These are phyloP conservation scores for Spinus olivaceus DNA, from an alignment of 2,797 vertebrate genomes.

Conservation along the genomic window DNA sequence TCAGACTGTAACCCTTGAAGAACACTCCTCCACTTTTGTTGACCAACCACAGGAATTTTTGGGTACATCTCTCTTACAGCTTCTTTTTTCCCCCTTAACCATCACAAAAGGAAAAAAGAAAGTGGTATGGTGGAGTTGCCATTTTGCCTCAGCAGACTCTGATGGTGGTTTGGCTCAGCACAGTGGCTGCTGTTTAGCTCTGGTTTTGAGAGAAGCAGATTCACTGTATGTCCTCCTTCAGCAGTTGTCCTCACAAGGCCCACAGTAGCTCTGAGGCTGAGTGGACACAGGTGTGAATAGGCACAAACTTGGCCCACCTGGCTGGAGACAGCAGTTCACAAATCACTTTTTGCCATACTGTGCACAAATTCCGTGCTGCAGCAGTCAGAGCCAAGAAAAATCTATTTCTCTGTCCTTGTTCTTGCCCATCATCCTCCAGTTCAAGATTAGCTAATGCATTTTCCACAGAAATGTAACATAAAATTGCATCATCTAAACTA, in stretches of 20 bases:
- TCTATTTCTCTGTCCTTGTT: background rate
- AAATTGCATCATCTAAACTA: background rate
- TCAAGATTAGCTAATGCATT: background rate
- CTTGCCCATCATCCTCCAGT: background rate
- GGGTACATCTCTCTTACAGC: background rate
- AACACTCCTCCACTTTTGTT: background rate
- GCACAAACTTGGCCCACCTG: background rate
- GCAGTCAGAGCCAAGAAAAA: background rate
- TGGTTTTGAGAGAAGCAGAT: background rate
- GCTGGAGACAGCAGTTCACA: background rate
- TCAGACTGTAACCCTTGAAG: background rate
- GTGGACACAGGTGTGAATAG: background rate
- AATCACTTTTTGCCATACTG: background rate
- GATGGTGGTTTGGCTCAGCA: background rate
- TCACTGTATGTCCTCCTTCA: background rate
- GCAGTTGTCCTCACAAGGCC: background rate
- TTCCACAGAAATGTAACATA: background rate
- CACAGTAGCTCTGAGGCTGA: background rate
- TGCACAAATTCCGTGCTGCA: background rate
- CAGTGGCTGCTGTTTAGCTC: background rate
- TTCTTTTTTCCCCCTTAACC: background rate
- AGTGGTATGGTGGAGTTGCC: background rate
- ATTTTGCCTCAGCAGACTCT: background rate
- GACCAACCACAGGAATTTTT: background rate
- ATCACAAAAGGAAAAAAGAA: background rate